phyloP scores from a whole-genome alignment of 2,888 invertebrate species.

The Erannis defoliaria region DNA sequence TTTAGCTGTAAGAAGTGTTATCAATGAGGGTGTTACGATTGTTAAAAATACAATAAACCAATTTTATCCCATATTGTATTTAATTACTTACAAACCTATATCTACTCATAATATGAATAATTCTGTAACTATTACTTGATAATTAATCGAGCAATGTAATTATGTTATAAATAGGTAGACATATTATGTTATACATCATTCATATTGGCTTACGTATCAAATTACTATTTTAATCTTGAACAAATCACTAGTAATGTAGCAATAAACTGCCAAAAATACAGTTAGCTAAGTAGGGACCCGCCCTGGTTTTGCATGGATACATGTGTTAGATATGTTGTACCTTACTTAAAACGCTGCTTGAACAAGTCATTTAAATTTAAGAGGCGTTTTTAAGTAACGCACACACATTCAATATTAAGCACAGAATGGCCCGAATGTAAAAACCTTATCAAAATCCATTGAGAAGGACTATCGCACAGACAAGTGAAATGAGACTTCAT shows the following conservation, averaged over 20 bases:
- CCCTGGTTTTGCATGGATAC: too few relatives aligned
- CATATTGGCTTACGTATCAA: not conserved
- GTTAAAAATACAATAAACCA: conserved; percentile 38
- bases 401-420: too few relatives aligned
- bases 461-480: too few relatives aligned
- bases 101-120: not conserved
- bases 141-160: not conserved
- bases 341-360: too few relatives aligned
- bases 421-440: too few relatives aligned
- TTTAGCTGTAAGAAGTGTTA: conserved; percentile 2
- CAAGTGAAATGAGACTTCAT: too few relatives aligned
- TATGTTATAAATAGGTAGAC: not conserved
- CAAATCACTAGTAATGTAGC: not conserved
- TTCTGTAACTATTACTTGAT: not conserved
- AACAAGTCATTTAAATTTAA: too few relatives aligned
- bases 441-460: too few relatives aligned
- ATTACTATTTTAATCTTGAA: conserved; percentile 1
- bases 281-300: too few relatives aligned
- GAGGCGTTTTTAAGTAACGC: too few relatives aligned
- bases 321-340: too few relatives aligned
- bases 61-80: conserved; percentile 33
- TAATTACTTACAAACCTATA: conserved; percentile 9
- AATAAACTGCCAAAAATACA: not conserved
- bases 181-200: not conserved
- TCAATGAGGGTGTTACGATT: conserved; percentile 2